These are phyloP conservation scores for Orchestia grillus DNA, from an alignment of 1,140 invertebrate genomes.

Conservation along the genomic window DNA sequence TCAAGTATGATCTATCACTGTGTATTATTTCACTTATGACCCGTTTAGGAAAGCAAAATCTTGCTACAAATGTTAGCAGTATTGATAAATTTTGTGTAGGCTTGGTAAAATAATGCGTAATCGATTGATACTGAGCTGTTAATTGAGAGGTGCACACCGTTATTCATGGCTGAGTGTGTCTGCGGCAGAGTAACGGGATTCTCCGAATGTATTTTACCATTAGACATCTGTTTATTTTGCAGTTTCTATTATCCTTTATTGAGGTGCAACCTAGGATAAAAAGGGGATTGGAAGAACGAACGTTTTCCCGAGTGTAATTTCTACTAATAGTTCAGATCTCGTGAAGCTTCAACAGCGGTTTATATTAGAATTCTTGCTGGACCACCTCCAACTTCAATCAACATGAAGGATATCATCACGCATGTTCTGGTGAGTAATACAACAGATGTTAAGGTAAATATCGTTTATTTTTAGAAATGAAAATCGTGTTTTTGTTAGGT, in stretches of 20 bases:
- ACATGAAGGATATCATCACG: conserved; percentile 38
- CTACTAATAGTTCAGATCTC: neutral
- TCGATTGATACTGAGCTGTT: neutral
- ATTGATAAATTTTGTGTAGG: too few relatives aligned
- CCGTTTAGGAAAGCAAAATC: too few relatives aligned
- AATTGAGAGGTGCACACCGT: neutral
- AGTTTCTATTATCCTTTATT: neutral
- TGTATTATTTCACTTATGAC: neutral
- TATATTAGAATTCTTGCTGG: neutral
- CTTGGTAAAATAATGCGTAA: too few relatives aligned
- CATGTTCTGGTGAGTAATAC: conserved; percentile 3
- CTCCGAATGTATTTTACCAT: neutral
- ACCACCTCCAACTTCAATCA: neutral
- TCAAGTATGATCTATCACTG: neutral
- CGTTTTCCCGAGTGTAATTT: neutral
- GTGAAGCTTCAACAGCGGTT: neutral
- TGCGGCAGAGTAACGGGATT: neutral
- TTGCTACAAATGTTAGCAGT: too few relatives aligned
- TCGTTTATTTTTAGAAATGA: neutral
- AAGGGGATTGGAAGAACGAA: neutral
- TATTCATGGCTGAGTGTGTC: neutral
- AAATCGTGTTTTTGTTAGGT: neutral
- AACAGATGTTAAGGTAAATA: neutral
- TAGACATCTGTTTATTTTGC: neutral
- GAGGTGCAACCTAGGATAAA: neutral